A percentile compares a stretch with the other conserved stretches of the same genome.
Conservation (phyloP, 2,797 vertebrate genomes). For the Mastacembelus armatus region DNA sequence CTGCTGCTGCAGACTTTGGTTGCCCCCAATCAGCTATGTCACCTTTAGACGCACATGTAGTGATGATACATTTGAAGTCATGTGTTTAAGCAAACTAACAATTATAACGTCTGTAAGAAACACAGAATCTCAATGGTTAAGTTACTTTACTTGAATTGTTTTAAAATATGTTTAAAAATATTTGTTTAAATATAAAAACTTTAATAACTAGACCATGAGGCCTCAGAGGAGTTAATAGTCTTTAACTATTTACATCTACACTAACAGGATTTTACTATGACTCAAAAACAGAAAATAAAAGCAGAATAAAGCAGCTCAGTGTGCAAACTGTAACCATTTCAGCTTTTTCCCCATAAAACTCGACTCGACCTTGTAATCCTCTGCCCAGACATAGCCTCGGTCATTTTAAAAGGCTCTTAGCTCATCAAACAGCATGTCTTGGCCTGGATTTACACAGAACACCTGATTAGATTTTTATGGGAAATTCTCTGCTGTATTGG, state of each 20-base stretch:
- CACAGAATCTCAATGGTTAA: too few relatives aligned
- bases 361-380: conserved; percentile 14
- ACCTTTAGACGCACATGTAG: neutral
- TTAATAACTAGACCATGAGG: too few relatives aligned
- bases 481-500: neutral
- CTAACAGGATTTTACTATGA: neutral
- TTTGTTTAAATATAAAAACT: too few relatives aligned
- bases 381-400: neutral
- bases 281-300: conserved; percentile 8
- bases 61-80: neutral
- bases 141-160: neutral
- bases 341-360: conserved; percentile 20
- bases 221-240: neutral
- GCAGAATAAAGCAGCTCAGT: conserved; percentile 7
- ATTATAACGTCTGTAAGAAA: neutral
- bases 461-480: conserved; percentile 9
- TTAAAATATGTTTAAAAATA: neutral
- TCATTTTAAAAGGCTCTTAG: conserved; percentile 21
- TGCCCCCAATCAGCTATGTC: conserved; percentile 3
- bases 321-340: conserved; percentile 1
- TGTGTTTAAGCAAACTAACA: neutral
- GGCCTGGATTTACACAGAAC: neutral
- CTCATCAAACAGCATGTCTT: neutral
- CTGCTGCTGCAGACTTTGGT: neutral
- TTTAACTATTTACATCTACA: neutral